Evolutionary conservation across 2,113 vertebrate genomes (phyloP).

Genomic region (Oryzias melastigma): DNA sequence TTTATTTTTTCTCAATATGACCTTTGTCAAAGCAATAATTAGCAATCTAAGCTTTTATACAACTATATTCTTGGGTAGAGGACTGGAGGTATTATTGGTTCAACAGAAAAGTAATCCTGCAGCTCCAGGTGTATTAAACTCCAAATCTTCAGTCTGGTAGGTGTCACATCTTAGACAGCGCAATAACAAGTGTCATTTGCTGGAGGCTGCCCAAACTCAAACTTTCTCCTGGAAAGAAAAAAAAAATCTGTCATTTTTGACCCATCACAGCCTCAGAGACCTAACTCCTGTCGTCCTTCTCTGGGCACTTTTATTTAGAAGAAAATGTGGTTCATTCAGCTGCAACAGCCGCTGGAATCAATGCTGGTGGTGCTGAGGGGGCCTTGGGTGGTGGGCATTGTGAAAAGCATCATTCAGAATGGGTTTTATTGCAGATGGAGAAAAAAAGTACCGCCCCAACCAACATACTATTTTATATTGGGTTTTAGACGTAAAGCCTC

Average conservation of each 20-base stretch:
- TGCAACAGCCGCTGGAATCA: slow-evolving; percentile 29
- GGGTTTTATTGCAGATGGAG: slow-evolving; percentile 8
- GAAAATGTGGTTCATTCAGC: slow-evolving; percentile 32
- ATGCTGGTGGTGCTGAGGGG: slow-evolving; percentile 17
- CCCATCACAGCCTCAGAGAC: slow-evolving; percentile 31
- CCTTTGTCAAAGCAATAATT: too few species aligned
- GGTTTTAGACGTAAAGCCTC: too few species aligned
- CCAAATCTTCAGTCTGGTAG: slow-evolving; percentile 9
- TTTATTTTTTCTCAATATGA: too few species aligned
- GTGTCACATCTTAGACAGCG: slow-evolving; percentile 18
- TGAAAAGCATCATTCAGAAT: slow-evolving; percentile 21
- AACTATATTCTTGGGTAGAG: not conserved
- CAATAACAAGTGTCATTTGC: slow-evolving; percentile 29
- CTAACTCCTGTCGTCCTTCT: slow-evolving; percentile 8
- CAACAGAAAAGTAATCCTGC: slow-evolving; percentile 14
- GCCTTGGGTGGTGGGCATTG: slow-evolving; percentile 40
- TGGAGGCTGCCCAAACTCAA: slow-evolving; percentile 38
- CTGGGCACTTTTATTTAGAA: slow-evolving; percentile 15
- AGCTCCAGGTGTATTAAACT: slow-evolving; percentile 16
- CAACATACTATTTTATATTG: too few species aligned
- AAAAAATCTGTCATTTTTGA: slow-evolving; percentile 43
- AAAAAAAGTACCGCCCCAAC: too few species aligned
- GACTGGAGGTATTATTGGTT: not conserved
- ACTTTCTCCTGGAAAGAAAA: slow-evolving; percentile 27
- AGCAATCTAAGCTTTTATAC: too few species aligned